phyloP scores from a whole-genome alignment of 2,113 vertebrate species.

The Microtus oregoni region DNA sequence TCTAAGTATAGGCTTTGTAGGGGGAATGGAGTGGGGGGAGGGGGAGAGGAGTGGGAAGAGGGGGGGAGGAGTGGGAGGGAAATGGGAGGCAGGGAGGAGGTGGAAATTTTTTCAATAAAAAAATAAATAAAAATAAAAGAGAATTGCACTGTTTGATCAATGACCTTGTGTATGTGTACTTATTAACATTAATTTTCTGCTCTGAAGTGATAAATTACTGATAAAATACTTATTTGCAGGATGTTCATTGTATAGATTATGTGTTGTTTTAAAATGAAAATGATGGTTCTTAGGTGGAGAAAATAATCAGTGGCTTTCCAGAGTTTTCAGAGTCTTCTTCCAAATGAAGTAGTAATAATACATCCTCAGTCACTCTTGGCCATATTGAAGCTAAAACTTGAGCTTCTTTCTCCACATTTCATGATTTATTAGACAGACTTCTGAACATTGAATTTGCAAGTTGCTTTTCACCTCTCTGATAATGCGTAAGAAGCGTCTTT shows the following conservation, averaged over 20 bases:
- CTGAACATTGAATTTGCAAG: neutral
- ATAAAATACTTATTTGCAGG: neutral
- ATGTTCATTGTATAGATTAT: neutral
- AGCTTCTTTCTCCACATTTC: neutral
- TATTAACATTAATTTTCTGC: neutral
- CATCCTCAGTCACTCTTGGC: neutral
- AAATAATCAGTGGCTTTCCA: neutral
- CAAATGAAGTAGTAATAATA: neutral
- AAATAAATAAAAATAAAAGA: neutral
- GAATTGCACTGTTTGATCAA: neutral
- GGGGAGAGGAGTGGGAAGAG: too few species aligned
- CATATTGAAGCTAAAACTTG: neutral
- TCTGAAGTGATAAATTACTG: neutral
- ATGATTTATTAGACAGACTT: neutral
- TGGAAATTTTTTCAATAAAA: too few species aligned
- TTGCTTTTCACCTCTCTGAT: neutral
- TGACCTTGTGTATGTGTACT: neutral
- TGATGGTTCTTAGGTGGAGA: neutral
- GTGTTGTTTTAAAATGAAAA: neutral
- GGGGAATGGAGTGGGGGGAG: too few species aligned
- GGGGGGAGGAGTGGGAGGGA: too few species aligned
- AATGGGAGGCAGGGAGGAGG: too few species aligned
- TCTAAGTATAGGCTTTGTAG: neutral
- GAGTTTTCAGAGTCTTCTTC: neutral
- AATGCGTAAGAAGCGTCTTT: neutral